Conservation (phyloP, 2,797 vertebrate species). For the Gephyroberyx darwinii region DNA sequence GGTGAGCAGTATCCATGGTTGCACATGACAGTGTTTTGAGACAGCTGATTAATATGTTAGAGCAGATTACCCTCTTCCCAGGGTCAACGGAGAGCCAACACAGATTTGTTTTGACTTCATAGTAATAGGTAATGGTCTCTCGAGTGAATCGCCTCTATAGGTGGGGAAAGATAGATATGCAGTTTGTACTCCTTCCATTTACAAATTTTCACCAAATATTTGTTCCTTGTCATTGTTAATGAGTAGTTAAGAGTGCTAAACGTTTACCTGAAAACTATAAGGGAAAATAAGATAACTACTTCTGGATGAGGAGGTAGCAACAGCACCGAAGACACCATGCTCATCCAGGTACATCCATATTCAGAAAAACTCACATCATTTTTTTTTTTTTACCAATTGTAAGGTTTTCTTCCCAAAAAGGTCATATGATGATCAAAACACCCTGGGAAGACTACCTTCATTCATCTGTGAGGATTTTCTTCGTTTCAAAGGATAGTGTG, state of each 20-base stretch:
- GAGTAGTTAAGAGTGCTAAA: neutral
- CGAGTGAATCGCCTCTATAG: neutral
- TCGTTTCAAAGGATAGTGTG: slow-evolving; percentile 27
- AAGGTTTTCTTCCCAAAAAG: neutral
- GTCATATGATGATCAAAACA: neutral
- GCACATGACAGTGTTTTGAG: slow-evolving; percentile 33
- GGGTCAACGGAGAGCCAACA: slow-evolving; percentile 1
- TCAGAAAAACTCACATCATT: too few species aligned
- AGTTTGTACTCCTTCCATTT: too few species aligned
- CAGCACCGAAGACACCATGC: too few species aligned
- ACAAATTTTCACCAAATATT: neutral
- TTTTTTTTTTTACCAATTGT: too few species aligned
- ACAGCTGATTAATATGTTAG: slow-evolving; percentile 24
- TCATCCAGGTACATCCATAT: too few species aligned
- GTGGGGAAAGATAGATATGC: neutral
- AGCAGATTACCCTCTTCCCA: slow-evolving; percentile 28
- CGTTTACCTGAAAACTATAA: neutral
- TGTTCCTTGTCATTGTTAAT: neutral
- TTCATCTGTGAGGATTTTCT: slow-evolving; percentile 58
- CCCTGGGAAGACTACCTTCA: slow-evolving; percentile 41
- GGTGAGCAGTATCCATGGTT: slow-evolving; percentile 59
- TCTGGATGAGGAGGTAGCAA: too few species aligned
- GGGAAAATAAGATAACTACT: neutral
- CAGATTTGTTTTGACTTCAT: slow-evolving; percentile 10
- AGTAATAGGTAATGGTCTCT: neutral